Evolutionary conservation across 2,797 vertebrate species (phyloP).

Genomic region (Antrozous pallidus): DNA sequence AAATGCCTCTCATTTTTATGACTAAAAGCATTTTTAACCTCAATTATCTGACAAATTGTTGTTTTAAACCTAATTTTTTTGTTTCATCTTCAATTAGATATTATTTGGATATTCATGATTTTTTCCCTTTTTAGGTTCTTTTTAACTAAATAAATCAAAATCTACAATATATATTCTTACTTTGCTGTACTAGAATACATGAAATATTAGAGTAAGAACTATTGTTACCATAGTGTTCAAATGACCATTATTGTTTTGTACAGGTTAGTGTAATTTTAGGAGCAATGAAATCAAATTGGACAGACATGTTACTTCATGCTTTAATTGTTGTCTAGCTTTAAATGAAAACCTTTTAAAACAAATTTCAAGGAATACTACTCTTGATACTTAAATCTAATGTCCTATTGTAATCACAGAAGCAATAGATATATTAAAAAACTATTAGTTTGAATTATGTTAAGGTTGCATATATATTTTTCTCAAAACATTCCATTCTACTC

Average conservation of each 20-base stretch:
- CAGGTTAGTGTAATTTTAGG: not conserved
- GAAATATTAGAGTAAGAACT: not conserved
- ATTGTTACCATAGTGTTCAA: not conserved
- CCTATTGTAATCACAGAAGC: not conserved
- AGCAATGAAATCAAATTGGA: not conserved
- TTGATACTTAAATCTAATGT: conserved; percentile 9
- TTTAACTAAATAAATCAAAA: conserved; percentile 23
- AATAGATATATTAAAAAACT: conserved; percentile 8
- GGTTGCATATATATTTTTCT: not conserved
- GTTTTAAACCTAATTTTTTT: conserved; percentile 9
- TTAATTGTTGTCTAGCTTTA: not conserved
- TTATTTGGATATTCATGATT: not conserved
- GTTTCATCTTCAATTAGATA: conserved; percentile 39
- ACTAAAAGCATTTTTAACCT: conserved; percentile 18
- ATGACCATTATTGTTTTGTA: not conserved
- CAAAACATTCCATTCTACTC: not conserved
- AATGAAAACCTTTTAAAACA: not conserved
- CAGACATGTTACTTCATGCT: not conserved
- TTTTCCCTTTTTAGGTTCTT: not conserved
- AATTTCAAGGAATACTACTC: not conserved
- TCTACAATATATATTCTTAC: not conserved
- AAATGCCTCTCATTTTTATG: conserved; percentile 17
- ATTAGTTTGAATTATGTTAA: conserved; percentile 29
- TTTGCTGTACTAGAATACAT: not conserved
- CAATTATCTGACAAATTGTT: not conserved